Conservation (phyloP, 2,797 vertebrate genomes). For the Danio albolineatus region DNA sequence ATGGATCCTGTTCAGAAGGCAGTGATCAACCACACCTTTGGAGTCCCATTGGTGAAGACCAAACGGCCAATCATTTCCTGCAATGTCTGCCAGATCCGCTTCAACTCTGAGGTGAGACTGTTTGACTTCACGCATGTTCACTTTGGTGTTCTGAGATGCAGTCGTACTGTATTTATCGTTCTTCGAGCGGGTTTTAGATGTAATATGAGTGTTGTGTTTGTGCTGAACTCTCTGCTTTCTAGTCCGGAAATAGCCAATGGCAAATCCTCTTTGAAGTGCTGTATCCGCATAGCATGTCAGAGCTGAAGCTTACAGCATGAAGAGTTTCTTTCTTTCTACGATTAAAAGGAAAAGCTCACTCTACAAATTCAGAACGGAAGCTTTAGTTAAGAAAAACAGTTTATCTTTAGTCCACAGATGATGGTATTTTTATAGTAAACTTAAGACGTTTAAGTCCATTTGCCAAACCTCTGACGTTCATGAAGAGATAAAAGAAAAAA, state of each 20-base stretch:
- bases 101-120: constrained; percentile 90
- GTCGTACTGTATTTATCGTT: not conserved
- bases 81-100: constrained; percentile 95
- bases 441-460: too few relatives aligned
- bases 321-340: constrained; percentile 9
- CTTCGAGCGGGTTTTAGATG: constrained; percentile 22
- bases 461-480: too few relatives aligned
- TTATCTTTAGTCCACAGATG: too few relatives aligned
- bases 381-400: not conserved
- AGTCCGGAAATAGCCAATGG: constrained; percentile 46
- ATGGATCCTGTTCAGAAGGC: constrained; percentile 95
- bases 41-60: constrained; percentile 86
- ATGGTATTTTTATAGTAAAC: too few relatives aligned
- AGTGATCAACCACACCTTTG: constrained; percentile 90
- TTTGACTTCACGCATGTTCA: constrained; percentile 11
- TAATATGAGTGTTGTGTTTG: constrained; percentile 33
- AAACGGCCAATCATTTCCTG: constrained; percentile 94
- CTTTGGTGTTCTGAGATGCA: not conserved
- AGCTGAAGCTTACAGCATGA: constrained; percentile 20
- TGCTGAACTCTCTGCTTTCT: constrained; percentile 32
- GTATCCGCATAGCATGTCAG: constrained; percentile 25
- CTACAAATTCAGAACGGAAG: constrained; percentile 4
- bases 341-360: constrained; percentile 38
- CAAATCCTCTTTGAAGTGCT: constrained; percentile 39
- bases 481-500: too few relatives aligned